Base-by-base conservation (phyloP, 2,797 vertebrate species). In the Microhierax caerulescens region DNA sequence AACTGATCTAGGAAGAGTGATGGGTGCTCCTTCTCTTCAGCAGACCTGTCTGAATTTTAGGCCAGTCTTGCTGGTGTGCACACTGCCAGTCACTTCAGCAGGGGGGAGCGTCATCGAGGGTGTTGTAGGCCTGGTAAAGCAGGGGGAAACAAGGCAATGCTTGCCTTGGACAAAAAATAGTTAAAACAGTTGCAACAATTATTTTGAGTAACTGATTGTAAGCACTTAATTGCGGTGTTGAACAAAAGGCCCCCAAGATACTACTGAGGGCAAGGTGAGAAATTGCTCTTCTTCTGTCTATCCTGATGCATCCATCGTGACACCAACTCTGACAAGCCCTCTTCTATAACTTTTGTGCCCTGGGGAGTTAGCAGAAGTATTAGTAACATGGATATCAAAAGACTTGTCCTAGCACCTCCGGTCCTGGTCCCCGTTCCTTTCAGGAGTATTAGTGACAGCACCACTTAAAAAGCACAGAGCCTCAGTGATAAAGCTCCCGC, bases 391-490 rank as follows among this genome's bases (percentile, higher is more conserved):
- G 43, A 28, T 94, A 80, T 75, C 69, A 90, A 80, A 86, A 85
- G 56, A 57, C 34, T 81, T 21, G 37, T 57, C 34, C 36, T 63
- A 45, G 34, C 3, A 6, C 54, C 79, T 70, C 45, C 0, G 0
- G 69, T 65, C 32, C 60, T 60, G 37, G 22, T 20, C 1, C 0
- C 45, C 65, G 22, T 21, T 90, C 45, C 47, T 79, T 86, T 89
- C 68, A 70, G 70, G 56, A 63, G 32, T 61, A 36, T 74, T 91
- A 57, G 45, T 87, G 93, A 91, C 81, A 92, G 53, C 39, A 61
- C 13, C 63, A 64, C 80, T 97, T 96, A 39, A 94, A 90, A 92
- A 95, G 88, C 32, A 53, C 21, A 32, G 75, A 76, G 30, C 34
- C 41, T 51, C 4, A 2, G 56, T 93, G 88, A 95, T 87, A 91